These are phyloP conservation scores for Trematocara stigmaticum DNA, from an alignment of 2,113 vertebrate genomes.

Conservation along the genomic window DNA sequence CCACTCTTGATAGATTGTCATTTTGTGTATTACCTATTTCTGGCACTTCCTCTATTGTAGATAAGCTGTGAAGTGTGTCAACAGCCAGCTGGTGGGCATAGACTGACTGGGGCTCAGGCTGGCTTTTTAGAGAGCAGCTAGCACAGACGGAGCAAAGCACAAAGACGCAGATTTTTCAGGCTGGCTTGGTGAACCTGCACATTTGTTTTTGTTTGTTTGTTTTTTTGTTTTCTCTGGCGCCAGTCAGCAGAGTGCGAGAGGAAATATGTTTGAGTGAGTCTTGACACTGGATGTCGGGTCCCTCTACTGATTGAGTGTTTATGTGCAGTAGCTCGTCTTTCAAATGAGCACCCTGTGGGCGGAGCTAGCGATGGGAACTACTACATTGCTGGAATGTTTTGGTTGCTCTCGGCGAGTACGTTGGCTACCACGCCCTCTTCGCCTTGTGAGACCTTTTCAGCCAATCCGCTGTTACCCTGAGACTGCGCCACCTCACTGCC, in stretches of 20 bases:
- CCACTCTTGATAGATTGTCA: not conserved
- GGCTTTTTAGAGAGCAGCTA: slow-evolving; percentile 9
- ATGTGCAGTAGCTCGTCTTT: slow-evolving; percentile 26
- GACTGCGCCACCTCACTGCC: slow-evolving; percentile 49
- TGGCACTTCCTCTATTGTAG: slow-evolving; percentile 47
- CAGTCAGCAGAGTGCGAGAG: not conserved
- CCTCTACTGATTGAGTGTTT: slow-evolving; percentile 7
- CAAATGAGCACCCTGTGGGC: slow-evolving; percentile 9
- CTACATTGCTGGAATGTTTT: slow-evolving; percentile 75
- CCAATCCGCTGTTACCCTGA: slow-evolving; percentile 78
- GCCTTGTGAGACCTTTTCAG: slow-evolving; percentile 61
- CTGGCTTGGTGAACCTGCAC: slow-evolving; percentile 18
- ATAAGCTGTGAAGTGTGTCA: slow-evolving; percentile 50
- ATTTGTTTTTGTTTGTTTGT: not conserved
- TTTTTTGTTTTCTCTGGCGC: not conserved
- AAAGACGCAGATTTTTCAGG: slow-evolving; percentile 15
- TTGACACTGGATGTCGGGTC: slow-evolving; percentile 12
- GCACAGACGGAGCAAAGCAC: slow-evolving; percentile 20
- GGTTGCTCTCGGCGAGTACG: slow-evolving; percentile 53
- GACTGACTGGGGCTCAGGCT: slow-evolving; percentile 7
- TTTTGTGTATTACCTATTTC: slow-evolving; percentile 6
- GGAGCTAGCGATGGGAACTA: slow-evolving; percentile 63
- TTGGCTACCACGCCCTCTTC: slow-evolving; percentile 45
- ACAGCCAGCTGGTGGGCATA: slow-evolving; percentile 30
- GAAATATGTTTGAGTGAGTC: slow-evolving; percentile 11